A percentile compares a stretch with the other conserved stretches of the same genome.
Conservation (phyloP, 2,888 invertebrate genomes). For the Microchrysa polita region DNA sequence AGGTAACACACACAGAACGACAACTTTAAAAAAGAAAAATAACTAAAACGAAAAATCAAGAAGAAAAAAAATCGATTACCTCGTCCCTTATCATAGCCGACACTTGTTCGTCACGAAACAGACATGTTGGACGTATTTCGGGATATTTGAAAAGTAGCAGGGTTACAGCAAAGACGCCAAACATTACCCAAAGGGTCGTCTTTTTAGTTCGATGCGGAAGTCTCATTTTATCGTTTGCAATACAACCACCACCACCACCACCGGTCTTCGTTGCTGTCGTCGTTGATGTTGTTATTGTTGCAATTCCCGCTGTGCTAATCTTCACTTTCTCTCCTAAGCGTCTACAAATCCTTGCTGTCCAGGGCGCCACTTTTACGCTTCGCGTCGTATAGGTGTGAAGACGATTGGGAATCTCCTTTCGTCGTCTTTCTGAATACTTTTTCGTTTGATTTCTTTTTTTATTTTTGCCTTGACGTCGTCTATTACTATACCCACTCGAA, state of each 20-base stretch:
- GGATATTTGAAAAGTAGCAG: constrained; percentile 64
- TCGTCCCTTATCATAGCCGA: constrained; percentile 61
- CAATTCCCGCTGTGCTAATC: constrained; percentile 11
- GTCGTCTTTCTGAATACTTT: no score
- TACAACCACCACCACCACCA: neutral
- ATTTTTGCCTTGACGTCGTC: neutral
- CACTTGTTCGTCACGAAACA: constrained; percentile 61
- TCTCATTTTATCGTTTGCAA: constrained; percentile 58
- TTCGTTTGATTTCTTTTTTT: neutral
- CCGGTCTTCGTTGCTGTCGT: constrained; percentile 45
- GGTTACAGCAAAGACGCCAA: constrained; percentile 62
- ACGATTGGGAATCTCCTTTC: neutral
- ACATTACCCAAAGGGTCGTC: constrained; percentile 61
- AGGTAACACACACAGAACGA: constrained; percentile 36
- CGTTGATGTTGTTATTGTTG: constrained; percentile 42
- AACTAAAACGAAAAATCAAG: no score
- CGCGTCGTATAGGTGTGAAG: neutral
- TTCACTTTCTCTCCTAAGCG: constrained; percentile 27
- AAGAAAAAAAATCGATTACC: constrained; percentile 55
- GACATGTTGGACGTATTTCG: constrained; percentile 63
- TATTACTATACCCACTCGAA: neutral
- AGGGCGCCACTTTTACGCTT: constrained; percentile 23
- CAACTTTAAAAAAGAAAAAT: constrained; percentile 51
- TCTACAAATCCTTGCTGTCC: constrained; percentile 6
- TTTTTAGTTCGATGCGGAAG: constrained; percentile 63